Base-by-base conservation (phyloP, 2,797 vertebrate species). In the Steatocranus sp. region DNA sequence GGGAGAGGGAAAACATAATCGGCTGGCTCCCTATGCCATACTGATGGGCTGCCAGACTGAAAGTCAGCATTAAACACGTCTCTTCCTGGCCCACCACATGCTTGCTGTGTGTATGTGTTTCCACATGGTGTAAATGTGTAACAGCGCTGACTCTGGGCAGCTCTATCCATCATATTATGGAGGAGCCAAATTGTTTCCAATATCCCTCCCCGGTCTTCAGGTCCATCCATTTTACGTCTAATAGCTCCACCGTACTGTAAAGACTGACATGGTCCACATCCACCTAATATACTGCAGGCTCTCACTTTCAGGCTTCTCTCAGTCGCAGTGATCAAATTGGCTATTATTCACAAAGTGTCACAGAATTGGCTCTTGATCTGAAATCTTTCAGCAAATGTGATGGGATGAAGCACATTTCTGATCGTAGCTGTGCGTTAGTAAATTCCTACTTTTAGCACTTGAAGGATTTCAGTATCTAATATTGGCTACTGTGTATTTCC, bases 231-330 rank as follows among this genome's bases (percentile, higher is more conserved):
- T 88, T 83, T 79, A 86, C 83, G 61, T 89, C 76, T 89, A 87
- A 91, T 88, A 84, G 83, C 53, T 87, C 50, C 36, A 75, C 51
- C 11, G 14, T 34, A 85, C 61, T 83, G 78, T 89, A 89, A 85
- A 91, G 89, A 93, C 78, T 87, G 89, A 90, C 92, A 82, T 63
- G 82, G 86, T 88, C 86, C 77, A 84, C 50, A 86, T 76, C 78
- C 63, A 74, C 36, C 78, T 83, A 87, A 83, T 80, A 86, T 76
- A 80, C 76, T 66, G 61, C 78, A 50, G 15, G 48, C 66, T 74
- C 78, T 87, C 74, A 81, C 63, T 86, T 82, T 30, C 76, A 6
- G 30, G 34, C 34, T 32, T n/a, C 73, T 68, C 79, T 76, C 83
- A 34, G 63, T 53, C n/a, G 34, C 32, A 11, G 74, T 8, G 38